Base-by-base conservation (phyloP, 2,797 vertebrate species). In the Margarornis squamiger region DNA sequence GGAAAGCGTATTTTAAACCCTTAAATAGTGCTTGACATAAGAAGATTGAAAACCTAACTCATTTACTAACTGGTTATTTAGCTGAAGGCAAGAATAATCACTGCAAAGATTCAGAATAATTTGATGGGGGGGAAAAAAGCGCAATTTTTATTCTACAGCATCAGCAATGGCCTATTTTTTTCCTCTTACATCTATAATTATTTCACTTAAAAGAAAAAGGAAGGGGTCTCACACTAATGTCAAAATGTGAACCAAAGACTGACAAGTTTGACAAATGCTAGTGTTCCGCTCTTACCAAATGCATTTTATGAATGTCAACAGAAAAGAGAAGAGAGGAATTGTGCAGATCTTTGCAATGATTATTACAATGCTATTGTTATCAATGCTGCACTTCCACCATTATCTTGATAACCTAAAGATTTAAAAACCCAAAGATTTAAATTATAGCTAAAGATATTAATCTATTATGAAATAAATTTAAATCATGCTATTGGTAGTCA, bases 81-180 rank as follows among this genome's bases (percentile, higher is more conserved):
- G 52, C 88, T 93, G 54, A 87, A 91, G 77, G 81, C 80, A 91
- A 92, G 61, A 89, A 91, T 62, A 88, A 92, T 82, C 77, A 61
- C 49, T 63, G 30, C 26, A 82, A 80, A 86, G 63, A 85, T 30
- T 71, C 49, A 30, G 46, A 95, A 85, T 57, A 70, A 92, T 79
- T 45, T 88, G 27, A 81, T 46, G 32, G 13, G 41, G 39, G 41
- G 9, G 4, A 43, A 84, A 65, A 84, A 91, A 72, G 15, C 67
- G 41, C 4, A 78, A 34, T 79, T 94, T 85, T 67, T 49, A 59
- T 90, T 88, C 57, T 85, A 49, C 62, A 86, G 36, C 48, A 83
- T 75, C 80, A 88, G 66, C 82, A 90, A 36, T 2, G 15, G n/a
- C 52, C 57, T 88, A 74, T 57, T 90, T 93, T 93, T 79, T 78